A percentile compares a stretch with the other conserved stretches of the same genome.
phyloP scores from a whole-genome alignment of 2,113 vertebrate genomes.

The Tragelaphus imberbis region DNA sequence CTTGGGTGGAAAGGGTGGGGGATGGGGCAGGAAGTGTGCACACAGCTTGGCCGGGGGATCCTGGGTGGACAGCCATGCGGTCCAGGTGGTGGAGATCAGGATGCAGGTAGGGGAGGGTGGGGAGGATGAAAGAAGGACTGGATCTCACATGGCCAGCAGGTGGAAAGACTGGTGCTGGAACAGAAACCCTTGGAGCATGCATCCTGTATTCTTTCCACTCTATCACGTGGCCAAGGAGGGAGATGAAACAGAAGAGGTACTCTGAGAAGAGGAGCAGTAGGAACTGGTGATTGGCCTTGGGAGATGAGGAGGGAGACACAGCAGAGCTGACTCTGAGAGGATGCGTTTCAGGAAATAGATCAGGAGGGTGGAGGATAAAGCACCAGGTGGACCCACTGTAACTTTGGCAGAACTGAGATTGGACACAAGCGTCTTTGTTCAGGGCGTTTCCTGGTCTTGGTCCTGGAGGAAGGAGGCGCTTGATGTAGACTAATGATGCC shows the following conservation, averaged over 20 bases:
- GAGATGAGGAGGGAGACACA: neutral
- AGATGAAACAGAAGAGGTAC: neutral
- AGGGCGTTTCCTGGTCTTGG: slow-evolving; percentile 30
- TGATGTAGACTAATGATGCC: neutral
- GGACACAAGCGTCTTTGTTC: neutral
- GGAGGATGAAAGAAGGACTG: neutral
- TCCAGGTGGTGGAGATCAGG: neutral
- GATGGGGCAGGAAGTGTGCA: neutral
- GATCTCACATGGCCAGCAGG: neutral
- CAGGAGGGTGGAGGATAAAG: neutral
- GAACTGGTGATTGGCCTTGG: neutral
- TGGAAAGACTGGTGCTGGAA: neutral
- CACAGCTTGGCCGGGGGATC: neutral
- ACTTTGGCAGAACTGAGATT: neutral
- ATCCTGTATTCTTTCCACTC: neutral
- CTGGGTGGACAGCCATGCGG: neutral
- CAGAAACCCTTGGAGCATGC: neutral
- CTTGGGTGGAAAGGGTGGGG: neutral
- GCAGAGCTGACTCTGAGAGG: neutral
- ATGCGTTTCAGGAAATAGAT: neutral
- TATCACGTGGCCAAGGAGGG: neutral
- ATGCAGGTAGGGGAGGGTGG: neutral
- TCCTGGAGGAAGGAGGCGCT: slow-evolving; percentile 37
- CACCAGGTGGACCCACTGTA: neutral
- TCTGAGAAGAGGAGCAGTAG: neutral